Conservation (phyloP, 2,797 vertebrate genomes). For the Pseudomugil tenellus region DNA sequence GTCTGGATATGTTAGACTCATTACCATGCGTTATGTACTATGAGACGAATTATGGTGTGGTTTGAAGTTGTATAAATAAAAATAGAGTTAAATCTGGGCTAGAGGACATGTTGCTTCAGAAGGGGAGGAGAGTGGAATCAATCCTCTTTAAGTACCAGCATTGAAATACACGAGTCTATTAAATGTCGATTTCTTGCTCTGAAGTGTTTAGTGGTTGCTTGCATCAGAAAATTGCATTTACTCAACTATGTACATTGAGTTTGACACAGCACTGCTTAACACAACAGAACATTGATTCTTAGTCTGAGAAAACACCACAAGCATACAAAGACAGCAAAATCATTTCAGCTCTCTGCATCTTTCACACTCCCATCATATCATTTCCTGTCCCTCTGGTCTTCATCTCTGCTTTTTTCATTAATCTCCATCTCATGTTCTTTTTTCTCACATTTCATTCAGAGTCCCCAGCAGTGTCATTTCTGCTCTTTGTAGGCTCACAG, state of each 20-base stretch:
- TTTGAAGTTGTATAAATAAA: background rate
- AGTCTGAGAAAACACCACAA: too few species aligned
- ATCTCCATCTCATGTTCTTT: constrained; percentile 10
- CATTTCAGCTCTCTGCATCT: constrained; percentile 22
- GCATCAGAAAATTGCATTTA: background rate
- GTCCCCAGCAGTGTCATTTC: constrained; percentile 32
- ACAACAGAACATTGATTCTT: too few species aligned
- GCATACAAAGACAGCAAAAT: constrained; percentile 9
- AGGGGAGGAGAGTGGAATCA: background rate
- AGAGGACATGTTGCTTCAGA: background rate
- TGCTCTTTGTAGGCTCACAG: background rate
- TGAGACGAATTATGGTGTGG: background rate
- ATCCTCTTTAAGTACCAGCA: background rate
- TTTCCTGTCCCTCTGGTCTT: background rate
- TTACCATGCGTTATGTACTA: background rate
- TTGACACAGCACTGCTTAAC: too few species aligned
- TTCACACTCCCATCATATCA: constrained; percentile 10
- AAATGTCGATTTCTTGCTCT: background rate
- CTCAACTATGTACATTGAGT: background rate
- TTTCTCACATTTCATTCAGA: constrained; percentile 27
- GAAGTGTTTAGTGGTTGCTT: background rate
- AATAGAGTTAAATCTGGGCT: background rate
- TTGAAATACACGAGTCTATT: background rate
- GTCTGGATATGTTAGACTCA: background rate
- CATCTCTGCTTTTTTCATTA: constrained; percentile 6